These are phyloP conservation scores for Meleagris gallopavo DNA, from an alignment of 2,113 vertebrate genomes.

Conservation along the genomic window DNA sequence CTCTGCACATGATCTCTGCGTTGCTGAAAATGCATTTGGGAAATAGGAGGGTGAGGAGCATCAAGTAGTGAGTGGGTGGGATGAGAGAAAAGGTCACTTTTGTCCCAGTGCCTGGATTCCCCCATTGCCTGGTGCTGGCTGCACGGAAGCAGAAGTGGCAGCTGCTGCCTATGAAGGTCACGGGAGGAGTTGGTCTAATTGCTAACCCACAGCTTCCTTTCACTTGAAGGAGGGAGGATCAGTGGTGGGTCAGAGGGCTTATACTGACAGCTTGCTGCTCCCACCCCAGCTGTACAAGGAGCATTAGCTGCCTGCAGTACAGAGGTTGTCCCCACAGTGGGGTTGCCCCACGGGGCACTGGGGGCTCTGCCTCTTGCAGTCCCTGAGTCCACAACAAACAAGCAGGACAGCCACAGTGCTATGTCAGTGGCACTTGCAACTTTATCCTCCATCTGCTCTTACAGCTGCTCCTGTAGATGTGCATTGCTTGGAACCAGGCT, in stretches of 20 bases:
- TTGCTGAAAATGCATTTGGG: neutral
- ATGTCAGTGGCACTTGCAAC: neutral
- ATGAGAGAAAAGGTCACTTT: neutral
- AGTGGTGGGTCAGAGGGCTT: neutral
- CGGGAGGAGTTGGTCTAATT: neutral
- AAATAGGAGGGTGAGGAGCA: neutral
- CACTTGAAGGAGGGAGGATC: neutral
- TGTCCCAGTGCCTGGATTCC: neutral
- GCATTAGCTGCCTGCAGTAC: too few relatives aligned
- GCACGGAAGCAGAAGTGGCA: neutral
- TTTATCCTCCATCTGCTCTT: neutral
- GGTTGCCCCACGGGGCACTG: neutral
- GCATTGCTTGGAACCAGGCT: neutral
- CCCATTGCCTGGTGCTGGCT: neutral
- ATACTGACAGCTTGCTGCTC: neutral
- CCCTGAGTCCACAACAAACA: neutral
- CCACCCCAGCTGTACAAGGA: neutral
- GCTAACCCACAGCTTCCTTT: neutral
- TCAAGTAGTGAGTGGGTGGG: rapidly evolving
- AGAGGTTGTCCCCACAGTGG: neutral
- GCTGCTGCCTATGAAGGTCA: neutral
- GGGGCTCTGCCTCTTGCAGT: too few relatives aligned
- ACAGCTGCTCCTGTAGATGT: neutral
- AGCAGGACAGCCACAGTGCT: rapidly evolving
- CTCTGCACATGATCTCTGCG: neutral